Base-by-base conservation (phyloP, 92 coral and sea anemone species). In the Phymanthus crucifer region DNA sequence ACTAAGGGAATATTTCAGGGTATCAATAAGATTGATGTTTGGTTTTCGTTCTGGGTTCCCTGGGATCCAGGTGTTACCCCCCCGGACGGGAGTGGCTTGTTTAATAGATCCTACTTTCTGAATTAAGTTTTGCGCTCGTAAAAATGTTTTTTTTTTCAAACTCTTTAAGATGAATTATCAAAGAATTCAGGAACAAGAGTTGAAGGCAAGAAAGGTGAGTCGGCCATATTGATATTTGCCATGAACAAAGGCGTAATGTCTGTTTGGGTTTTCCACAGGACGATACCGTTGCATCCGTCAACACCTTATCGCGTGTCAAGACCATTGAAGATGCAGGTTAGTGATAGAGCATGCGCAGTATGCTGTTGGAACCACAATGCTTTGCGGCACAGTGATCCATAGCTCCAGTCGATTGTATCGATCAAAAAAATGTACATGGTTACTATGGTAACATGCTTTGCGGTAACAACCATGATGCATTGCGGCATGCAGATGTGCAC, bases 251-350 rank as follows among this genome's bases (percentile, higher is more conserved):
- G 13, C 17, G 17, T 32, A 14, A 36, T 71, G 40, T 71, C 16
- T 37, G 16, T 37, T 36, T 18, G 31, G n/a, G 11, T 48, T 32
- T 74, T 73, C 37, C 68, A 40, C 45, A 91, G 94, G 87, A 74
- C 17, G 73, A 77, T 45, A 11, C 73, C 0, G 74, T 70, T 26
- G 68, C 89, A 17, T 83, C 76, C 34, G 52, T 72, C 23, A 73
- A 50, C 16, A 43, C 83, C 69, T 26, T 85, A 67, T 67, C 80
- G 40, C 85, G 80, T 48, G 84, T 85, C 66, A 80, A 84, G 70
- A 92, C 97, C 18, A 85, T 92, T 14, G 97, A 92, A 54, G 97
- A 92, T 45, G 89, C 93, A 79, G 95, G 95, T 54, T 29, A 54
- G 64, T 91, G 38, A 69, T 8, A 11, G 17, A 27, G n/a, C 48